These are phyloP conservation scores for Vidua macroura DNA, from an alignment of 2,113 vertebrate genomes.

Conservation along the genomic window DNA sequence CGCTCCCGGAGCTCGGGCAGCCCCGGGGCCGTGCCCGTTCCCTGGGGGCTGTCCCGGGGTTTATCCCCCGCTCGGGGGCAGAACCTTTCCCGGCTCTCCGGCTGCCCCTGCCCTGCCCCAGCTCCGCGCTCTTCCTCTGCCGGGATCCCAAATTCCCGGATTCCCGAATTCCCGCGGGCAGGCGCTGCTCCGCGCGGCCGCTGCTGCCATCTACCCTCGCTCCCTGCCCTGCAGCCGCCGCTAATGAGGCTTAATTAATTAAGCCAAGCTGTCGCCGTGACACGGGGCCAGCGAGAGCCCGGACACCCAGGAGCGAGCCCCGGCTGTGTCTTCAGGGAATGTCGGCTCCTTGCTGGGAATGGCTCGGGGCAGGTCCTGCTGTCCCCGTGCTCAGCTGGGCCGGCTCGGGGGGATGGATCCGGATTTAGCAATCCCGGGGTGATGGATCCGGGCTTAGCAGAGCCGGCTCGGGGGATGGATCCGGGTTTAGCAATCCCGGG, in stretches of 20 bases:
- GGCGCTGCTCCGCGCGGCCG: background rate
- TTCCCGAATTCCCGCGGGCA: too few relatives aligned
- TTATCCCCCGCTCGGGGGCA: background rate
- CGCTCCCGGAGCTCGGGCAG: background rate
- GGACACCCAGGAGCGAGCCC: background rate
- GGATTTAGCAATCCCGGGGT: too few relatives aligned
- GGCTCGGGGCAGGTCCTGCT: background rate
- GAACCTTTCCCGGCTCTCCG: background rate
- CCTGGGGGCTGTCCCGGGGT: background rate
- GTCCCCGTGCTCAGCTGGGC: background rate
- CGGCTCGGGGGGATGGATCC: background rate
- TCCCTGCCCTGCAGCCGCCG: background rate
- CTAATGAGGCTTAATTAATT: slow-evolving; percentile 51
- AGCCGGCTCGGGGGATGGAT: too few relatives aligned
- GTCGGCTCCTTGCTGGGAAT: background rate
- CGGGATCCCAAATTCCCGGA: background rate
- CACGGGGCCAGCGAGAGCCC: background rate
- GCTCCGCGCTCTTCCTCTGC: background rate
- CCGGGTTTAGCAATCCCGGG: too few relatives aligned
- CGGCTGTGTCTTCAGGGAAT: background rate
- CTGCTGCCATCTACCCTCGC: background rate
- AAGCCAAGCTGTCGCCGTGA: background rate
- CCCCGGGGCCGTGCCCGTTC: background rate
- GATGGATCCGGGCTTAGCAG: background rate
- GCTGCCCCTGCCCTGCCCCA: too few relatives aligned